Evolutionary conservation across 2,797 vertebrate species (phyloP), one percentile per base, ranked within the genome.

Genomic region (Orestias chungarensis): DNA sequence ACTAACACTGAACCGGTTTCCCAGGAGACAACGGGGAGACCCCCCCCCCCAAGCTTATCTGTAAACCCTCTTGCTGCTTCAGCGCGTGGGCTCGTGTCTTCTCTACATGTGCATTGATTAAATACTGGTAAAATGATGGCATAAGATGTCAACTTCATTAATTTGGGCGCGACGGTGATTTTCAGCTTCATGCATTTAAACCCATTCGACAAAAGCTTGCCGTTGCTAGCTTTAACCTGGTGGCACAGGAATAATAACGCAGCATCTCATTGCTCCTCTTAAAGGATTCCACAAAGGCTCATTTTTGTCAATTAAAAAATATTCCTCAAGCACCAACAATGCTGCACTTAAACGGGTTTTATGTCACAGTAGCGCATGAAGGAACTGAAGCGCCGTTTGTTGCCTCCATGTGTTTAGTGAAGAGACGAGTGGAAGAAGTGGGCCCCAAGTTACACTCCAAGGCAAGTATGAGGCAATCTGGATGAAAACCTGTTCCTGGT

Each of bases 1-100:
- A 64, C 82, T 73, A 78, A 84, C 71, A 79, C 86, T 81, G 69
- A 74, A 78, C 79, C 79, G 83, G 93, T 93, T 88, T 90, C 92
- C 90, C 78, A 73, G 89, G 90, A 89, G 86, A 93, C 86, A 17
- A 17, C 73, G 73, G 79, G 50, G 75, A 88, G 75, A 89, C 49
- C 18, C 47, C 14, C 33, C 47, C 8, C 47, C 2, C 1, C 49
- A 9, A 0, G n/a, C 66, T 75, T 49, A 73, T 82, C 67, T 73
- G 55, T 27, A 59, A 78, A 65, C 50, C 44, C 27, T 5, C 54
- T 40, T 17, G 68, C 74, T 68, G 54, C 61, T 74, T 75, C 52
- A 25, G 57, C 71, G 52, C 74, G 27, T 71, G 23, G 29, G 66
- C 57, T 50, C 49, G 38, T 70, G 62, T 33, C 73, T 68, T 61